Evolutionary conservation across 1,140 invertebrate genomes (phyloP), one percentile per base, ranked within the genome.

Genomic region (Macrocentrus cingulum): DNA sequence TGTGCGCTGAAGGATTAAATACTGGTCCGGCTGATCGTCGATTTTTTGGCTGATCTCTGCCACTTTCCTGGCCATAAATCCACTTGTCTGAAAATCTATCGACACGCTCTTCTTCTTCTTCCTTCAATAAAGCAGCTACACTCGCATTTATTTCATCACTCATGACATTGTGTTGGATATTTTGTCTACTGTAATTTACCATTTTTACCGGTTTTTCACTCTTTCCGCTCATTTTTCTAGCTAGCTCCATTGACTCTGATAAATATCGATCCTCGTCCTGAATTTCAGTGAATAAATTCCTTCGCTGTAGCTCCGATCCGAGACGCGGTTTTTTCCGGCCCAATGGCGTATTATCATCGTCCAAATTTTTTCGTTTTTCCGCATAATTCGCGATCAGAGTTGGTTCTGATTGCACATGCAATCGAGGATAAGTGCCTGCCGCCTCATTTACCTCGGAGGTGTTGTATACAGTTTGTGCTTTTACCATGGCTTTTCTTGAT

Each of bases 241-340:
- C 36, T 0, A 20, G 20, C 32, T 63, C 53, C 45, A 45, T 60
- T 8, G 44, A 55, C 11, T 42, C 53, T 18, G 51, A 9, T 8
- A 13, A n/a, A 29, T 39, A 2, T 22, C 51, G 1, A 18, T 42
- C 6, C 13, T 51, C 34, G 3, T 54, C 41, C 18, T 46, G 32
- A 36, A 63, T 58, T n/a, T 66, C 58, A 6, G 53, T n/a, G 15
- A 70, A 71, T 5, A 72, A 44, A 63, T 66, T 72, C 18, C 67
- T 36, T 4, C 16, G 61, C 37, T 64, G 66, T 7, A 72, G 34
- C 42, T 76, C 69, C 2, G 41, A 25, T 36, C 45, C 56, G 11
- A 60, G 25, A 34, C 68, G 62, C 22, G 61, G 52, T 48, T 70
- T 75, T 19, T 76, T 78, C n/a, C 60, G 51, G 19, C 59, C 60